These are phyloP conservation scores for Danio rerio DNA, from an alignment of 2,113 vertebrate species.

Conservation along the genomic window GRCz12tu NC_133195.1:3879001-3879500, in stretches of 20 bases:
- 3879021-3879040: too few species aligned
- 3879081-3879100: too few species aligned
- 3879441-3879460: too few species aligned
- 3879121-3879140: background rate
- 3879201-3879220: conserved; percentile 12
- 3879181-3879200: background rate
- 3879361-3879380: background rate
- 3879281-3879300: conserved; percentile 53
- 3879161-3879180: conserved; percentile 3
- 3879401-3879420: background rate
- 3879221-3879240: background rate
- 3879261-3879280: conserved; percentile 35
- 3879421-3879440: background rate
- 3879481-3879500: background rate
- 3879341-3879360: background rate
- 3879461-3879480: background rate
- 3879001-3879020: too few species aligned
- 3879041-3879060: too few species aligned
- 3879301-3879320: conserved; percentile 33
- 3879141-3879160: background rate
- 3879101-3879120: too few species aligned
- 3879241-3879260: conserved; percentile 19
- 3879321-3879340: conserved; percentile 9
- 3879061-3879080: too few species aligned
- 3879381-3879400: background rate